These are phyloP conservation scores for Acomys russatus DNA, from an alignment of 2,797 vertebrate species.

Conservation along the genomic window DNA sequence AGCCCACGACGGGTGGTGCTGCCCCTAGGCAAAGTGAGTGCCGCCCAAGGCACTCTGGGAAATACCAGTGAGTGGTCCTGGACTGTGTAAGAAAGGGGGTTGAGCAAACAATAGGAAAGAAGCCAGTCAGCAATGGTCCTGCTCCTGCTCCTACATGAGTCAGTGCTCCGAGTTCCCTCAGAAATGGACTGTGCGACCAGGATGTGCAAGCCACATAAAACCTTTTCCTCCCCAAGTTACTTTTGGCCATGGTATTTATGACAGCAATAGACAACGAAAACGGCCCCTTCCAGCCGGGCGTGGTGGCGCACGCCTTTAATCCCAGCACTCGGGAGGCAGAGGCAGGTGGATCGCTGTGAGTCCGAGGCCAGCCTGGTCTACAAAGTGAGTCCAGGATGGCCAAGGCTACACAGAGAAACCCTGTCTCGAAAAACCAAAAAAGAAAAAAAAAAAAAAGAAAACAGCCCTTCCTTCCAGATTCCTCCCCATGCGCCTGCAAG, in stretches of 20 bases:
- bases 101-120: neutral
- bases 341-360: too few species aligned
- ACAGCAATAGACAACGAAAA: neutral
- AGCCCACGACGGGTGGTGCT: neutral
- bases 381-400: too few species aligned
- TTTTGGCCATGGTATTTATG: neutral
- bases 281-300: too few species aligned
- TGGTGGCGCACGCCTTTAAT: too few species aligned
- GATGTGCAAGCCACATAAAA: neutral
- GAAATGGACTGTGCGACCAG: neutral
- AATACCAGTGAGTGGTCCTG: neutral
- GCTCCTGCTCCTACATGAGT: neutral
- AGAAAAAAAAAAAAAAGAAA: too few species aligned
- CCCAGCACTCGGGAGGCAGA: too few species aligned
- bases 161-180: neutral
- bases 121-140: neutral
- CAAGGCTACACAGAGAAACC: too few species aligned
- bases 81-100: neutral
- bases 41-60: too few species aligned
- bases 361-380: too few species aligned
- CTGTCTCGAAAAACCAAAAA: too few species aligned
- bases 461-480: too few species aligned
- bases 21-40: neutral
- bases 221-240: neutral
- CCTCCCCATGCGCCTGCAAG: neutral